Percentiles rank a stretch among this genome's conserved stretches.
Evolutionary conservation across 1,140 invertebrate species (phyloP).

Genomic region (Conus betulinus): DNA sequence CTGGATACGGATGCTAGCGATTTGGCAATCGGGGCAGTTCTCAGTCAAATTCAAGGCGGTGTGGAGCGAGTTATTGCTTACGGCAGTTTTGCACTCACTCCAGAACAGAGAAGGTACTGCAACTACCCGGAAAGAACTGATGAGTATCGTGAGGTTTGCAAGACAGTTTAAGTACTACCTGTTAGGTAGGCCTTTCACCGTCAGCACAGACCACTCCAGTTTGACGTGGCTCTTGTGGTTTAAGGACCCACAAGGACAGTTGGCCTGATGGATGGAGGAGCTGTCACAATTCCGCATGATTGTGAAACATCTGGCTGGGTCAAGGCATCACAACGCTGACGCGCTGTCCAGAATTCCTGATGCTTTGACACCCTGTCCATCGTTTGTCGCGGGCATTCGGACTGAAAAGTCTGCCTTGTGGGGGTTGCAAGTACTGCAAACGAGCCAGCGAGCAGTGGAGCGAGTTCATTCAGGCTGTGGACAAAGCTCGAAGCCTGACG

Average conservation of each 20-base stretch:
- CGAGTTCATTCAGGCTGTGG: background rate
- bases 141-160: constrained; percentile 43
- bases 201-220: constrained; percentile 53
- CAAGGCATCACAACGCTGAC: constrained; percentile 44
- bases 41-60: too few species aligned
- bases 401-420: background rate
- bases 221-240: constrained; percentile 49
- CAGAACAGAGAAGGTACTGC: constrained; percentile 40
- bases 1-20: too few species aligned
- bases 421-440: background rate
- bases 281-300: constrained; percentile 41
- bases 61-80: too few species aligned
- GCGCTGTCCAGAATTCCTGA: constrained; percentile 41
- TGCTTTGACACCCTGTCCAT: background rate
- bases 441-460: background rate
- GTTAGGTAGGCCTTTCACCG: constrained; percentile 38
- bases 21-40: too few species aligned
- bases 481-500: background rate
- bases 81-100: too few species aligned
- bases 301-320: constrained; percentile 34
- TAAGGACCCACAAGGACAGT: constrained; percentile 56
- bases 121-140: constrained; percentile 47
- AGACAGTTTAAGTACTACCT: constrained; percentile 48
- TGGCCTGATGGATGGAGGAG: constrained; percentile 57
- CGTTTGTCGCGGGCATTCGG: background rate